A percentile compares a stretch with the other conserved stretches of the same genome.
Conservation (phyloP, 2,797 vertebrate genomes). For the Sebastes minor region DNA sequence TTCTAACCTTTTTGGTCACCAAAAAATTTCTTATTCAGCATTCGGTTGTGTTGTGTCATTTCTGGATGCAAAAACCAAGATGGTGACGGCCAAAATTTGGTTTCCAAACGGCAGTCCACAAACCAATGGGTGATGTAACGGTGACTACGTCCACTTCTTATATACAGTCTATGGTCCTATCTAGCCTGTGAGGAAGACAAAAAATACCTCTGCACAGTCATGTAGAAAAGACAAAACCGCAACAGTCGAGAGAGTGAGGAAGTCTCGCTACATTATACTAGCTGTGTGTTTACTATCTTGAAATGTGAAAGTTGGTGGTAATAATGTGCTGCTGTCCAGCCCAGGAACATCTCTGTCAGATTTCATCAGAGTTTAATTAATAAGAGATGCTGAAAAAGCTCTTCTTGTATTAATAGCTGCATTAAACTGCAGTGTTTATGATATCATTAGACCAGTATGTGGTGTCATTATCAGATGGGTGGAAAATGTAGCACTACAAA, state of each 20-base stretch:
- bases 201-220: slow-evolving; percentile 41
- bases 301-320: slow-evolving; percentile 66
- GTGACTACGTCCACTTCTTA: no score
- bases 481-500: slow-evolving; percentile 71
- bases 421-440: slow-evolving; percentile 67
- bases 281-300: slow-evolving; percentile 55
- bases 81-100: no score
- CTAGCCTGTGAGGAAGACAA: slow-evolving; percentile 25
- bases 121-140: no score
- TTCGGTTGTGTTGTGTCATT: no score
- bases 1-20: no score
- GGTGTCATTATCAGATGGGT: slow-evolving; percentile 66
- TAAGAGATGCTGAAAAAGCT: slow-evolving; percentile 58
- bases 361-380: slow-evolving; percentile 75
- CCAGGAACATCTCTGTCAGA: slow-evolving; percentile 58
- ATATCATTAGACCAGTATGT: slow-evolving; percentile 74
- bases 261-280: slow-evolving; percentile 46
- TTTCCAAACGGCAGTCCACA: no score
- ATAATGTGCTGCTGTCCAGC: slow-evolving; percentile 59
- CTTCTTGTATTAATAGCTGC: slow-evolving; percentile 59
- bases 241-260: slow-evolving; percentile 36
- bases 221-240: slow-evolving; percentile 59
- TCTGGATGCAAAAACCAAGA: no score
- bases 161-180: neutral
- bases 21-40: no score